Evolutionary conservation across 2,888 invertebrate species (phyloP).

Genomic region (Eubasilissa splendida): DNA sequence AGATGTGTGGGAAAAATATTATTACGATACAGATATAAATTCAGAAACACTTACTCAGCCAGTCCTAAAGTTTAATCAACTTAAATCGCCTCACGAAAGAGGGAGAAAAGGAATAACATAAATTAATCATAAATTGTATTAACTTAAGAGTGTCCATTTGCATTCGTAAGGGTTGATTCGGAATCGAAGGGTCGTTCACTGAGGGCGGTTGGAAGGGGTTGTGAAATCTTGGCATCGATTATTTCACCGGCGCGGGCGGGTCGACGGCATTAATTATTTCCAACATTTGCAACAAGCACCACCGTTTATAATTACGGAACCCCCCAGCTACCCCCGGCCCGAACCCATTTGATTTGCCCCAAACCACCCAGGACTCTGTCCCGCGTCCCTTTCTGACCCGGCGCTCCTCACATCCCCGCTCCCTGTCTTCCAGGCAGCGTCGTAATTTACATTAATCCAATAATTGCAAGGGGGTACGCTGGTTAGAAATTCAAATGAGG

Average conservation of each 20-base stretch:
- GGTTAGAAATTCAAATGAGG: constrained; percentile 94
- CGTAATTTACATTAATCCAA: constrained; percentile 95
- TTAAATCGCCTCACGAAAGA: constrained; percentile 6
- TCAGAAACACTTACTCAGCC: too few relatives aligned
- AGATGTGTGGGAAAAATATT: too few relatives aligned
- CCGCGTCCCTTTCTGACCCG: constrained; percentile 38
- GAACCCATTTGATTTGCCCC: constrained; percentile 44
- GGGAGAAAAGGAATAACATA: constrained; percentile 30
- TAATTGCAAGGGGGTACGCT: constrained; percentile 94
- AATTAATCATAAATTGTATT: constrained; percentile 43
- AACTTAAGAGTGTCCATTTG: constrained; percentile 50
- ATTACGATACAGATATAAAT: too few relatives aligned
- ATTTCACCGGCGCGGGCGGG: constrained; percentile 58
- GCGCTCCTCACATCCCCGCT: not conserved
- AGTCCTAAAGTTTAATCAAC: not conserved
- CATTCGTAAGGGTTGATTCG: constrained; percentile 51
- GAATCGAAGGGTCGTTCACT: constrained; percentile 50
- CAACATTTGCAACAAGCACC: constrained; percentile 59
- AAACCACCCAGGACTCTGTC: constrained; percentile 43
- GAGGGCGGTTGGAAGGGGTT: constrained; percentile 41
- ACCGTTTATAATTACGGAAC: constrained; percentile 59
- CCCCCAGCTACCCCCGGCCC: constrained; percentile 40
- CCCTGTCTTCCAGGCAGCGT: constrained; percentile 68
- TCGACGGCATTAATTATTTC: constrained; percentile 59
- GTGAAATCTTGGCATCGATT: constrained; percentile 59